Conservation (phyloP, 2,113 vertebrate species). For the Scortum barcoo region DNA sequence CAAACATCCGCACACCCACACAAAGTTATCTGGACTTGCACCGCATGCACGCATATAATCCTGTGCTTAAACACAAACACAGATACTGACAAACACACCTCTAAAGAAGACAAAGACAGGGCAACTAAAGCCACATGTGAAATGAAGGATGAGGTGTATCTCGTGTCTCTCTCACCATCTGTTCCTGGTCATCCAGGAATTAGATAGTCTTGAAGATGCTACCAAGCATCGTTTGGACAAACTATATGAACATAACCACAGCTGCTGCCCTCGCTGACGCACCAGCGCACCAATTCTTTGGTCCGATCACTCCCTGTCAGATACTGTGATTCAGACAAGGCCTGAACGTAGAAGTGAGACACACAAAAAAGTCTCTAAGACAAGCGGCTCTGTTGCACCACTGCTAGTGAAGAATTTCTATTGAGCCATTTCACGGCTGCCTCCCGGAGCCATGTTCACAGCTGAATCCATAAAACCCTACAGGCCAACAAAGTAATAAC, state of each 20-base stretch:
- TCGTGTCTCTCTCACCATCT: conserved; percentile 64
- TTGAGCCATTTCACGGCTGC: conserved; percentile 4
- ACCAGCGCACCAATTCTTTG: conserved; percentile 37
- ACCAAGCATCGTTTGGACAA: conserved; percentile 24
- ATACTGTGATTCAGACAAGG: conserved; percentile 44
- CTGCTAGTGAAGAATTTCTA: conserved; percentile 14
- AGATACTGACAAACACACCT: conserved; percentile 16
- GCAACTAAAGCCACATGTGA: conserved; percentile 56
- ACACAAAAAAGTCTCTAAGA: conserved; percentile 40
- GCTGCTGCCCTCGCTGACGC: not conserved
- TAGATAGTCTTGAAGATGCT: conserved; percentile 2
- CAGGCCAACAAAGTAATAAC: conserved; percentile 27
- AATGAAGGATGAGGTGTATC: conserved; percentile 60
- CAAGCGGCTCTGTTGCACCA: conserved; percentile 8
- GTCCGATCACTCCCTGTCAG: conserved; percentile 33
- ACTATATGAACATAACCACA: conserved; percentile 19
- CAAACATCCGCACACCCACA: not conserved
- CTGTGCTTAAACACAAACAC: conserved; percentile 25
- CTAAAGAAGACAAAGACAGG: conserved; percentile 60
- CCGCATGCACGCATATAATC: conserved; percentile 36
- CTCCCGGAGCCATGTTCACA: conserved; percentile 44
- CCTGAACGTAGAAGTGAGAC: conserved; percentile 39
- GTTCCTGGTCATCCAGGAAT: conserved; percentile 46
- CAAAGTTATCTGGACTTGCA: conserved; percentile 33
- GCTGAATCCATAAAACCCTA: conserved; percentile 36